Evolutionary conservation across 1,140 invertebrate genomes (phyloP).

Genomic region (Drosophila cardini): DNA sequence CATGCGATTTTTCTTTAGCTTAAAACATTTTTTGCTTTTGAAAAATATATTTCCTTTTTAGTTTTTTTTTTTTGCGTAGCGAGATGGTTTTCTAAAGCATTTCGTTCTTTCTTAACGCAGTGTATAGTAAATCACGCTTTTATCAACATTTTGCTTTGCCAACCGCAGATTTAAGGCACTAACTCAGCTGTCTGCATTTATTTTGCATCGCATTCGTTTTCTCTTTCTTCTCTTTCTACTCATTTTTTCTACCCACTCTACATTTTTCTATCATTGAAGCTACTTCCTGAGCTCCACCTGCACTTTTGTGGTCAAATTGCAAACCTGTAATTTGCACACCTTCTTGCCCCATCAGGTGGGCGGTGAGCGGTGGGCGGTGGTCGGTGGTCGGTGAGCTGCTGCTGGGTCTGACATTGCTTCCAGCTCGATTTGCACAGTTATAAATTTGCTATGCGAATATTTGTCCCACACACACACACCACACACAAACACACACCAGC

Average conservation of each 20-base stretch:
- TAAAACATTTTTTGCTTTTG: slow-evolving; percentile 13
- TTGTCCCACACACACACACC: slow-evolving; percentile 54
- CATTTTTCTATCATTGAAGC: too few species aligned
- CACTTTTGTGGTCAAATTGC: slow-evolving; percentile 66
- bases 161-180: slow-evolving; percentile 68
- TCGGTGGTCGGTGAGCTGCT: not conserved
- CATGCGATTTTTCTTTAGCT: slow-evolving; percentile 11
- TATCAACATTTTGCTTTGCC: slow-evolving; percentile 72
- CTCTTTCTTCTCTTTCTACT: slow-evolving; percentile 9
- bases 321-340: slow-evolving; percentile 77
- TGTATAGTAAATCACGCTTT: slow-evolving; percentile 72
- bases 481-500: slow-evolving; percentile 5
- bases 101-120: slow-evolving; percentile 34
- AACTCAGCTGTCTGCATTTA: slow-evolving; percentile 66
- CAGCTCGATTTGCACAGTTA: slow-evolving; percentile 57
- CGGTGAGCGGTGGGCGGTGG: not conserved
- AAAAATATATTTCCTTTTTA: slow-evolving; percentile 3
- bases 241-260: not conserved
- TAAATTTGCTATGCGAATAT: slow-evolving; percentile 66
- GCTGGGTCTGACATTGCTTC: slow-evolving; percentile 48
- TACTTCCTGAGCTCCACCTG: not conserved
- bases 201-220: slow-evolving; percentile 46
- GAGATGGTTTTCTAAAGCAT: slow-evolving; percentile 48
- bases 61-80: not conserved
- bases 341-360: slow-evolving; percentile 27